Base-by-base conservation (phyloP, 1,140 invertebrate genomes). In the Meloidogyne floridensis region DNA sequence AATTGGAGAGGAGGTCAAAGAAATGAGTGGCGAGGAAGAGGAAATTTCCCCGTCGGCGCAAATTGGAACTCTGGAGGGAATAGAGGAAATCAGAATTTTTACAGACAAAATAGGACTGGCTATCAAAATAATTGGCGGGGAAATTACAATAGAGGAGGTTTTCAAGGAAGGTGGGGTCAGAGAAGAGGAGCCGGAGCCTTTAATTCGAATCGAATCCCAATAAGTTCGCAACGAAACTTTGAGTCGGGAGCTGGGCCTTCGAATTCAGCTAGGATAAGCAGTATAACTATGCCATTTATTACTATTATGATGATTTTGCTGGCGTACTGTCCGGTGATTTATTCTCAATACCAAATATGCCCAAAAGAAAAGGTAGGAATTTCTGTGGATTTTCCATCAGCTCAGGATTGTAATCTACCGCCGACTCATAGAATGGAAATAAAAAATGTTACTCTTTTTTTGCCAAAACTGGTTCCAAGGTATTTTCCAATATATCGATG, bases 401-500 rank as follows among this genome's bases (percentile, higher is more conserved):
- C 53, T 10, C 74, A 75, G 1, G 59, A 75, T 11, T 75, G 74
- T 10, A 10, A 51, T 7, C 42, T 75, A 20, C 74, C 74, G 3
- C n/a, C 18, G 8, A 18, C 53, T 3, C 53, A 47, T 3, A 51
- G 51, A 9, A 18, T 56, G 3, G n/a, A 54, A 8, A 43, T 20
- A 9, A 56, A n/a, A 3, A 7, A 75, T 18, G n/a, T 56, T 9
- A 75, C 20, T 0, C 42, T 75, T 42, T 51, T 54, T 11, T n/a
- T 75, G 3, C 74, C 74, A 43, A 75, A 54, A 18, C 42, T 51
- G 8, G 59, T 75, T 6, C 74, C 74, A 1, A 18, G 73, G 5
- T 9, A n/a, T 4, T 75, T 75, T 75, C 18, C 74, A 8, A 56
- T 47, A 9, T 75, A 54, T 43, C 53, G 59, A 75, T 75, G 74